phyloP scores from a whole-genome alignment of 2,113 vertebrate species.

The Acinonyx jubatus region DNA sequence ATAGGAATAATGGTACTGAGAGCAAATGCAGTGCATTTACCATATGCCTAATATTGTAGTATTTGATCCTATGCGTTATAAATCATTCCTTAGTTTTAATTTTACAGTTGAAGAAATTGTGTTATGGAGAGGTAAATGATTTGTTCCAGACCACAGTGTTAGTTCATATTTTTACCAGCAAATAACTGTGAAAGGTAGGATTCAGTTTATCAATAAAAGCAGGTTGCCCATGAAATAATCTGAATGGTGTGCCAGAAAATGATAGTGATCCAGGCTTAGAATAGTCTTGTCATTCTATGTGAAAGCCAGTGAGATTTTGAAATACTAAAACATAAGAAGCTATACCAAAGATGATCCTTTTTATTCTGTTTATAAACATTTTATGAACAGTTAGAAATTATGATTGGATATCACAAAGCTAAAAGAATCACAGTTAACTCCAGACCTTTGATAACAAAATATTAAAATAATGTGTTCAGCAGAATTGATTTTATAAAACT shows the following conservation, averaged over 20 bases:
- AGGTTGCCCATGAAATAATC: neutral
- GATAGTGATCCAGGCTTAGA: neutral
- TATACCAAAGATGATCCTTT: neutral
- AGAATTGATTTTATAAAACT: neutral
- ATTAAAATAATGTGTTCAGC: neutral
- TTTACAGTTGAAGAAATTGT: neutral
- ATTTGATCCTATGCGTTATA: neutral
- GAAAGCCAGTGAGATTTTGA: neutral
- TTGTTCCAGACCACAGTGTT: neutral
- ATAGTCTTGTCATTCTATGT: neutral
- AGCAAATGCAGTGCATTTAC: neutral
- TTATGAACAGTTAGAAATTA: neutral
- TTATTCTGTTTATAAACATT: neutral
- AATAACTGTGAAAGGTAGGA: neutral
- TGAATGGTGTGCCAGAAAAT: neutral
- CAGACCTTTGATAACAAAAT: neutral
- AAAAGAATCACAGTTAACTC: neutral
- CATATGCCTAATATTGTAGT: neutral
- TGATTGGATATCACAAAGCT: neutral
- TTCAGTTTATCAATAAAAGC: neutral
- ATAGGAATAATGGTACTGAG: neutral
- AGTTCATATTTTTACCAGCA: neutral
- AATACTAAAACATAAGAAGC: neutral
- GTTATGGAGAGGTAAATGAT: neutral
- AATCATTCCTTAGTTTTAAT: neutral